Percentiles rank a stretch among this genome's conserved stretches.
Evolutionary conservation across 2,888 invertebrate genomes (phyloP).

Genomic region (Pyrrhosoma nymphula): DNA sequence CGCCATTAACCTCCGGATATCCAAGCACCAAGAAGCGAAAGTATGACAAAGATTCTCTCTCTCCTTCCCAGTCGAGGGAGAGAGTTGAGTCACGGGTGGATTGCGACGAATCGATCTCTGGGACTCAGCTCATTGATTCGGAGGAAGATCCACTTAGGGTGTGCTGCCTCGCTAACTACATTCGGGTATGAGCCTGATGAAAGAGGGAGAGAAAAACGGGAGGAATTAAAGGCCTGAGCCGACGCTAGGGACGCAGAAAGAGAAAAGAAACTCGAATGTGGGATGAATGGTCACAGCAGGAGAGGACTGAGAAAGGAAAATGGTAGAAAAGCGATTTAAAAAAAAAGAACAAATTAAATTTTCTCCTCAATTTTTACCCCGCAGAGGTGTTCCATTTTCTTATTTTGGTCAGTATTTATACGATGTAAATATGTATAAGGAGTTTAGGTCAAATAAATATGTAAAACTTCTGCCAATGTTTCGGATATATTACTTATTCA

Average conservation of each 20-base stretch:
- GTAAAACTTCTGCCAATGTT: too few relatives aligned
- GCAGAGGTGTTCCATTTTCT: too few relatives aligned
- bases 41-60: not conserved
- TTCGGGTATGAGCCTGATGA: not conserved
- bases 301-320: not conserved
- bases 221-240: not conserved
- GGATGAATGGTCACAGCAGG: not conserved
- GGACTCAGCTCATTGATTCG: slow-evolving; percentile 43
- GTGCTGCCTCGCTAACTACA: slow-evolving; percentile 4
- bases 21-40: not conserved
- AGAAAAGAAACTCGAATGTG: not conserved
- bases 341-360: not conserved
- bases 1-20: not conserved
- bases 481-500: too few relatives aligned
- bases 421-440: too few relatives aligned
- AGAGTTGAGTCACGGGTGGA: not conserved
- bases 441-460: too few relatives aligned
- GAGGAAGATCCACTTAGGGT: slow-evolving; percentile 41
- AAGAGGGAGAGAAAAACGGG: not conserved
- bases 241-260: not conserved
- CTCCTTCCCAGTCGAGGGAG: not conserved
- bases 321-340: not conserved
- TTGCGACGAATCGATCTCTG: slow-evolving; percentile 3
- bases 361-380: not conserved
- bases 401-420: too few relatives aligned